phyloP scores from a whole-genome alignment of 2,113 vertebrate genomes.

The Ciconia maguari region DNA sequence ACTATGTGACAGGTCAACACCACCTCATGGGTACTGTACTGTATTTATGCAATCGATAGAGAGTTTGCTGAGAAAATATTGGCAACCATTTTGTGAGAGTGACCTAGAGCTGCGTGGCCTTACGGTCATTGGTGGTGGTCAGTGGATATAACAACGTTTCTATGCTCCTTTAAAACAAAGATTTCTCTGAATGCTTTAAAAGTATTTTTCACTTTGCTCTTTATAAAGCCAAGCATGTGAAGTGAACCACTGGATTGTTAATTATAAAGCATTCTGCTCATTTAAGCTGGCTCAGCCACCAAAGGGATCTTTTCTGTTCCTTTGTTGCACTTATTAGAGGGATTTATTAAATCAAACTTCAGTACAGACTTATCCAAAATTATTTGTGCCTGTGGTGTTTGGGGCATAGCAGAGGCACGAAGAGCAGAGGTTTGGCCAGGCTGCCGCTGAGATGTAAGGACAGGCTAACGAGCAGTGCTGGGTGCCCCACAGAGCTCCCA shows the following conservation, averaged over 20 bases:
- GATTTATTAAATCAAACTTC: constrained; percentile 54
- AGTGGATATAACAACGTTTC: not conserved
- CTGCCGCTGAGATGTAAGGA: constrained; percentile 12
- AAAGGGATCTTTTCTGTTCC: constrained; percentile 19
- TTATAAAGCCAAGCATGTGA: not conserved
- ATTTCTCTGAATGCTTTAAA: not conserved
- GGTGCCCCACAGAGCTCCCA: not conserved
- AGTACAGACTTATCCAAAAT: not conserved
- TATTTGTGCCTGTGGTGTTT: constrained; percentile 7
- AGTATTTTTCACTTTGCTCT: not conserved
- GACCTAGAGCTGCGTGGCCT: constrained; percentile 3
- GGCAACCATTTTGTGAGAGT: constrained; percentile 28
- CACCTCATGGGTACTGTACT: constrained; percentile 64
- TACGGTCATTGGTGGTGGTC: not conserved
- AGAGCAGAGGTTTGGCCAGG: not conserved
- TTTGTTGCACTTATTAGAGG: constrained; percentile 46
- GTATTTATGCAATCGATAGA: constrained; percentile 69
- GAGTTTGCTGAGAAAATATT: constrained; percentile 43
- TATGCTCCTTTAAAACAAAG: not conserved
- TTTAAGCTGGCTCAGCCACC: constrained; percentile 53
- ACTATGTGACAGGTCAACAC: constrained; percentile 67
- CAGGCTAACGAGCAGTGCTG: not conserved
- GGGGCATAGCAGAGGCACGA: not conserved
- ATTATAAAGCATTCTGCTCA: constrained; percentile 37
- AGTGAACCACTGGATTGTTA: constrained; percentile 20